Evolutionary conservation across 2,113 vertebrate species (phyloP).

Genomic region (Limanda limanda): DNA sequence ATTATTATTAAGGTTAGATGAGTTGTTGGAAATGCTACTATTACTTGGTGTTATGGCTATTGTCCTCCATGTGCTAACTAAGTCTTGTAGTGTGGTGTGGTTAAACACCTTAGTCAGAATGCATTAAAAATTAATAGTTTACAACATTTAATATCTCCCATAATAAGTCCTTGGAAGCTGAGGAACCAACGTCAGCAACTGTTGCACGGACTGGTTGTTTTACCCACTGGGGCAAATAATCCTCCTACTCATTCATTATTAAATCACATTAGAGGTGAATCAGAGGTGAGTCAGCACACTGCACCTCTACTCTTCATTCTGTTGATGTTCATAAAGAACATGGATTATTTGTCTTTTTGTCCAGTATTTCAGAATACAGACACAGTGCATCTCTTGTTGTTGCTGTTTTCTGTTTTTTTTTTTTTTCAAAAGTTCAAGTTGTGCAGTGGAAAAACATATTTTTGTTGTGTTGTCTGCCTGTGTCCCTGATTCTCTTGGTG

Average conservation of each 20-base stretch:
- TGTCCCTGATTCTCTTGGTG: not conserved
- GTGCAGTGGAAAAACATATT: not conserved
- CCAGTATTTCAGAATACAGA: not conserved
- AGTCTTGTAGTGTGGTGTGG: not conserved
- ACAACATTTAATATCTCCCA: not conserved
- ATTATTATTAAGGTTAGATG: not conserved
- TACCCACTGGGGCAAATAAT: conserved; percentile 32
- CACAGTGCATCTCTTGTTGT: not conserved
- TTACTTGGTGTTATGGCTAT: not conserved
- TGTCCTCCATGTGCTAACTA: not conserved
- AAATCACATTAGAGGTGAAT: conserved; percentile 50
- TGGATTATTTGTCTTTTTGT: not conserved
- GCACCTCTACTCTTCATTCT: conserved; percentile 12
- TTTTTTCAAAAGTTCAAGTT: not conserved
- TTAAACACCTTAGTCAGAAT: not conserved
- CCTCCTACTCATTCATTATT: conserved; percentile 62
- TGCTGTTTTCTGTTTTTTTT: not conserved
- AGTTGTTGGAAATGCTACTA: not conserved
- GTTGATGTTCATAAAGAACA: not conserved
- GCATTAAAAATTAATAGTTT: conserved; percentile 1
- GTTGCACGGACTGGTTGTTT: conserved; percentile 10
- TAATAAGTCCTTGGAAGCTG: conserved; percentile 1
- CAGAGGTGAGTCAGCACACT: conserved; percentile 34
- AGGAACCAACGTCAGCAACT: conserved; percentile 22
- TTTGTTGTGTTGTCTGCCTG: not conserved